Base-by-base conservation (phyloP, 2,113 vertebrate species). In the Hippocampus comes region DNA sequence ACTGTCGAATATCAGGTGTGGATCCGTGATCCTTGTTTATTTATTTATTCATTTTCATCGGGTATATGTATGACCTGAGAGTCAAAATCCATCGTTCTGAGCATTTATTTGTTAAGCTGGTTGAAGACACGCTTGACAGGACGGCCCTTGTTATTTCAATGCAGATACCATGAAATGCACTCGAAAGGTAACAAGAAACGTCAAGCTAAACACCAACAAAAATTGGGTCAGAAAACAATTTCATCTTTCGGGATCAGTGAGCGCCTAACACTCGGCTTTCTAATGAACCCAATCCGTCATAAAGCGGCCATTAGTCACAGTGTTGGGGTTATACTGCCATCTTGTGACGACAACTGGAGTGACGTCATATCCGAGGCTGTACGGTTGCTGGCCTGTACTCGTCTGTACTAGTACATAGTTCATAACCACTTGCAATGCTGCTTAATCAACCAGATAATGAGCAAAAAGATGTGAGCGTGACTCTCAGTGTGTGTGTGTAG, bases 401-500 rank as follows among this genome's bases (percentile, higher is more conserved):
- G 23, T 14, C 12, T 30, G 56, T 34, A n/a, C n/a, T 38, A 74
- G 71, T 69, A 74, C 79, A 66, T 48, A 77, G 79, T 86, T 85
- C 84, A 86, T 78, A 66, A 87, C 84, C 74, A 79, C 82, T 82
- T 83, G 78, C 78, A 57, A 71, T 61, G 66, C 77, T 78, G 88
- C 77, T 89, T 89, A 88, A 88, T 90, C 81, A 88, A 86, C 79
- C 86, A 81, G 76, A 84, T 89, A 86, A 89, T 84, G 82, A 86
- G 76, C 80, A 86, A 43, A 84, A 77, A 43, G 75, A 84, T 82
- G 68, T 70, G 81, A 82, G 30, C 77, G 60, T 73, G 70, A 79
- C 63, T 41, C 21, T 70, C 78, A 68, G 23, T 53, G 71, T 23
- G 9, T 68, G 78, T 73, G 76, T 55, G 72, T 66, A n/a, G 76